Evolutionary conservation across 1,140 invertebrate genomes (phyloP).

Genomic region (Leptonema lineaticorne): DNA sequence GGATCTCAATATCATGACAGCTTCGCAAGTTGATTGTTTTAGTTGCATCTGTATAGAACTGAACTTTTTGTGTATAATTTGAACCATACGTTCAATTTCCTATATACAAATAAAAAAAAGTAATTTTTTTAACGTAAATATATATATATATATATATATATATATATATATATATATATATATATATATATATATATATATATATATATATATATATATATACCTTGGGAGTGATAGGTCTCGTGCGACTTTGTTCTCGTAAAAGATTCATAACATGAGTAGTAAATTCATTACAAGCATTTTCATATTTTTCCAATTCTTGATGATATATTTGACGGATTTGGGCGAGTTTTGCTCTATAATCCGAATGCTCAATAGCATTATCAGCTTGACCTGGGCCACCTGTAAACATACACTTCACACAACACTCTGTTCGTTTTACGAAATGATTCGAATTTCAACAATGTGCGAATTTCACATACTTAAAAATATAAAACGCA

Average conservation of each 20-base stretch:
- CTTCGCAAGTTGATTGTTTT: constrained; percentile 99
- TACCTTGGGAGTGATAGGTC: constrained; percentile 84
- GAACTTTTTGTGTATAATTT: constrained; percentile 99
- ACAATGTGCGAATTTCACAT: too few relatives aligned
- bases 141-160: too few relatives aligned
- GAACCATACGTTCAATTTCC: constrained; percentile 99
- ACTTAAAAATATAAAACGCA: not conserved
- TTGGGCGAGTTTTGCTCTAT: constrained; percentile 97
- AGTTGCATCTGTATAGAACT: constrained; percentile 99
- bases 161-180: too few relatives aligned
- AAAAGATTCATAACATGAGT: constrained; percentile 99
- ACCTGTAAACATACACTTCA: constrained; percentile 44
- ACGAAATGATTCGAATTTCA: not conserved
- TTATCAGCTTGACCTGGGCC: constrained; percentile 76
- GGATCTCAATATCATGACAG: constrained; percentile 98
- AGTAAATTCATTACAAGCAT: constrained; percentile 99
- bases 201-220: too few relatives aligned
- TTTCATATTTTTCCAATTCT: constrained; percentile 98
- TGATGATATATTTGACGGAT: constrained; percentile 99
- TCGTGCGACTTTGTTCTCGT: constrained; percentile 94
- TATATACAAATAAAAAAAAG: constrained; percentile 51
- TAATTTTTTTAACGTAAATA: too few relatives aligned
- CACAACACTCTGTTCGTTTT: constrained; percentile 22
- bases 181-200: too few relatives aligned
- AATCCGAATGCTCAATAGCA: constrained; percentile 98